Percentiles rank a stretch among this genome's conserved stretches.
Evolutionary conservation across 2,113 vertebrate species (phyloP).

Genomic region (Symphodus melops): DNA sequence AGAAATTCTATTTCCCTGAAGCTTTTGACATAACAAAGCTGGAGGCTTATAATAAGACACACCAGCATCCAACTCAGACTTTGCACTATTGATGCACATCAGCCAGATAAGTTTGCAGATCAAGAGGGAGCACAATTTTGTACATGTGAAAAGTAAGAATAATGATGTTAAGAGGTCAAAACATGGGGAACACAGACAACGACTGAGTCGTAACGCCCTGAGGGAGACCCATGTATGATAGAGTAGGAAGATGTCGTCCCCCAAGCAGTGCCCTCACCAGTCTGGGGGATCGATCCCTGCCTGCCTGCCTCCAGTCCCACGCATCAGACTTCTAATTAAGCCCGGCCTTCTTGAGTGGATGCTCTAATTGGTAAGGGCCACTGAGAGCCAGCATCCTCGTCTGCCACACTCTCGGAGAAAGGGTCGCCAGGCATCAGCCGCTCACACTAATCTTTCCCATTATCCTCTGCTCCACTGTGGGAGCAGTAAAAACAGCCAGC

Average conservation of each 20-base stretch:
- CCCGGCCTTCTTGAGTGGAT: slow-evolving; percentile 49
- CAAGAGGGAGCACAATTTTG: slow-evolving; percentile 7
- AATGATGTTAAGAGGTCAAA: slow-evolving; percentile 48
- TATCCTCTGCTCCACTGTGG: slow-evolving; percentile 68
- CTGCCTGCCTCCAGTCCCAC: slow-evolving; percentile 48
- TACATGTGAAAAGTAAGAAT: slow-evolving; percentile 9
- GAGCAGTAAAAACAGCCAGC: slow-evolving; percentile 65
- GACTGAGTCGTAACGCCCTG: slow-evolving; percentile 23
- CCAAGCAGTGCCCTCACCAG: slow-evolving; percentile 56
- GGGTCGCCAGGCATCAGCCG: slow-evolving; percentile 68
- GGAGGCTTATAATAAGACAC: slow-evolving; percentile 9
- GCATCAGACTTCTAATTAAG: slow-evolving; percentile 72
- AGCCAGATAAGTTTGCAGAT: slow-evolving; percentile 11
- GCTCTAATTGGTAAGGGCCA: slow-evolving; percentile 78
- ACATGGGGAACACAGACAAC: background rate
- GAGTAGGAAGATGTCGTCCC: slow-evolving; percentile 19
- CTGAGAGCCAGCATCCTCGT: slow-evolving; percentile 77
- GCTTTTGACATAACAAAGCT: slow-evolving; percentile 6
- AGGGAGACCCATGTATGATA: slow-evolving; percentile 15
- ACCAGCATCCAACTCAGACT: background rate
- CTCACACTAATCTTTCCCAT: slow-evolving; percentile 79
- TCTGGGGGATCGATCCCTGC: slow-evolving; percentile 63
- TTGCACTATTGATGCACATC: slow-evolving; percentile 24
- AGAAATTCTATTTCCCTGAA: slow-evolving; percentile 21
- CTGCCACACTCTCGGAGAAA: slow-evolving; percentile 58